Evolutionary conservation across 2,113 vertebrate genomes (phyloP).

Genomic region (Haliaeetus leucogaster): DNA sequence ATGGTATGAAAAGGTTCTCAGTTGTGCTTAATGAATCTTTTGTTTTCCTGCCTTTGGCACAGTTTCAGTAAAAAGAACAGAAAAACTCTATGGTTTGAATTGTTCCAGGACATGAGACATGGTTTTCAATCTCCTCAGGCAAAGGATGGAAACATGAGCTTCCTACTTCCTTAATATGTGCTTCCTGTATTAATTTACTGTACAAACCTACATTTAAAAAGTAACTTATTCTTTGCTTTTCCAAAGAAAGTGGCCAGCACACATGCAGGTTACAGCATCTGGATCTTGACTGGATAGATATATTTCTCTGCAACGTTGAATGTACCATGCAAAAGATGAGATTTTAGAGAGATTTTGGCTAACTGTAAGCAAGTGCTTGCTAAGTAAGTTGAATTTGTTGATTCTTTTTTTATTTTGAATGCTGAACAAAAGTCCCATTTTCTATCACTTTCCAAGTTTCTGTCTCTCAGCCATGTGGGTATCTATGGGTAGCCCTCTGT

Average conservation of each 20-base stretch:
- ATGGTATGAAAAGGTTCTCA: not conserved
- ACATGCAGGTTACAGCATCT: not conserved
- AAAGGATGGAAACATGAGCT: not conserved
- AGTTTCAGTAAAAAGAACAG: not conserved
- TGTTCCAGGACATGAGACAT: not conserved
- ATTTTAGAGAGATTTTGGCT: not conserved
- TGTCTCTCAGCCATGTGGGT: not conserved
- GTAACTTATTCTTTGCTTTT: not conserved
- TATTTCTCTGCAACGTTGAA: not conserved
- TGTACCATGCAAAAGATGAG: not conserved
- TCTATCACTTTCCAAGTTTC: not conserved
- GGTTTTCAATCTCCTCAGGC: not conserved
- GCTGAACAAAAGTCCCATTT: not conserved
- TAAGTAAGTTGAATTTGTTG: not conserved
- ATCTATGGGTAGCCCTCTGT: not conserved
- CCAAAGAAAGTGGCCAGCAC: not conserved
- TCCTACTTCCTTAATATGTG: not conserved
- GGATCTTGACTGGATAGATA: not conserved
- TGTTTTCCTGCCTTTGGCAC: not conserved
- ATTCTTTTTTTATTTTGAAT: not conserved
- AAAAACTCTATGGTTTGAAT: not conserved
- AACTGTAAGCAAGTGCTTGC: not conserved
- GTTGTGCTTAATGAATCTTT: constrained; percentile 1
- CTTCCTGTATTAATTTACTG: not conserved
- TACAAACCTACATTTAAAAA: not conserved